Conservation (phyloP, 1,140 invertebrate genomes). For the Anastatus disparis region DNA sequence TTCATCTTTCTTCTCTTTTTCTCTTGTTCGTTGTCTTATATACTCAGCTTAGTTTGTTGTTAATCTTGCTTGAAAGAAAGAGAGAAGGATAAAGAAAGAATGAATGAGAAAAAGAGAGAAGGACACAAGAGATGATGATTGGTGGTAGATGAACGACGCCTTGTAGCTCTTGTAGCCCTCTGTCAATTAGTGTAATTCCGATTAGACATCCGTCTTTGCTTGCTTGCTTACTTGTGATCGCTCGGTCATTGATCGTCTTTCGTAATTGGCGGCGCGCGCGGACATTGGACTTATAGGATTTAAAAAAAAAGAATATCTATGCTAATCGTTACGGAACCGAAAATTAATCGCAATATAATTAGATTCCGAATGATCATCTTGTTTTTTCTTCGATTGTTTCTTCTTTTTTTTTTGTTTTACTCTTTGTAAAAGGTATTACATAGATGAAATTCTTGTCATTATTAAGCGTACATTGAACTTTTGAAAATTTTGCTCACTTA, state of each 20-base stretch:
- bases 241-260: constrained; percentile 5
- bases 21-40: neutral
- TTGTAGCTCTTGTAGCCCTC: neutral
- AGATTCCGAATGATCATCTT: too few relatives aligned
- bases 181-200: constrained; percentile 33
- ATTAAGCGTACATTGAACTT: too few relatives aligned
- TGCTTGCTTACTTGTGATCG: constrained; percentile 3
- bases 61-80: neutral
- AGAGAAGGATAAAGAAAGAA: neutral
- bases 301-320: too few relatives aligned
- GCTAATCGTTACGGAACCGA: too few relatives aligned
- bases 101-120: neutral
- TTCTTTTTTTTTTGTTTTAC: too few relatives aligned
- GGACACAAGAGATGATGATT: constrained; percentile 16
- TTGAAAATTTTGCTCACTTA: too few relatives aligned
- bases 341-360: too few relatives aligned
- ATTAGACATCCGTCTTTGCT: constrained; percentile 15
- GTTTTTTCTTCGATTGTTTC: too few relatives aligned
- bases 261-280: constrained; percentile 4
- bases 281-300: too few relatives aligned
- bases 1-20: constrained; percentile 4
- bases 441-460: too few relatives aligned
- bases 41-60: neutral
- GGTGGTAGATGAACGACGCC: constrained; percentile 7
- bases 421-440: too few relatives aligned